Evolutionary conservation across 2,113 vertebrate species (phyloP).

Genomic region (Paradoxurus hermaphroditus): DNA sequence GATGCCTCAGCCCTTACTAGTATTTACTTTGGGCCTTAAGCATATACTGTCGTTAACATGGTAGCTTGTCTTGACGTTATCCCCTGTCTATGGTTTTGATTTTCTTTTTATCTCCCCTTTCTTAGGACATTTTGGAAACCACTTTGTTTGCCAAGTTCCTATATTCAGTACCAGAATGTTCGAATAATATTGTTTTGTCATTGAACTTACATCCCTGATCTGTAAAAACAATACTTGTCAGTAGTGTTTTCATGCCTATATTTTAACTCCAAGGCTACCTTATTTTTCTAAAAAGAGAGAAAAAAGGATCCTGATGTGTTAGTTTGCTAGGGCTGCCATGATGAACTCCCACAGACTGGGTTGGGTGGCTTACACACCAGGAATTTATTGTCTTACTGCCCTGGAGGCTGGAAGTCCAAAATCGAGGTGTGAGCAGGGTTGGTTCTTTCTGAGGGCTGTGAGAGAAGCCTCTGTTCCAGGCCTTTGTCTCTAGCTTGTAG

Average conservation of each 20-base stretch:
- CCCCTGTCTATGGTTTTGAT: background rate
- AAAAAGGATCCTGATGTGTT: background rate
- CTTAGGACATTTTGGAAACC: background rate
- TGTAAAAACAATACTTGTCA: background rate
- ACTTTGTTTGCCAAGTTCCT: constrained; percentile 33
- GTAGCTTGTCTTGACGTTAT: constrained; percentile 10
- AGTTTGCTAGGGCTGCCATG: background rate
- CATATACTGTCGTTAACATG: background rate
- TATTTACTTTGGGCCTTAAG: constrained; percentile 16
- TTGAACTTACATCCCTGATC: background rate
- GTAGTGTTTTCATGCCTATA: background rate
- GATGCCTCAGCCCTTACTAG: background rate
- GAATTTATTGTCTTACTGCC: background rate
- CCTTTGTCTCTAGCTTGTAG: background rate
- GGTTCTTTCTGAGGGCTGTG: background rate
- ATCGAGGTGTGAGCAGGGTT: background rate
- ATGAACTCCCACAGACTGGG: background rate
- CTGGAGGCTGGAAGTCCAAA: background rate
- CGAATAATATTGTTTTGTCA: background rate
- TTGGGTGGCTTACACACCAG: background rate
- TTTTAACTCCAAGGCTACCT: background rate
- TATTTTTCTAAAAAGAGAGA: background rate
- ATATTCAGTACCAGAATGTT: background rate
- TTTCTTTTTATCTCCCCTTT: background rate
- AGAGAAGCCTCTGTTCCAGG: background rate